Evolutionary conservation across 2,113 vertebrate species (phyloP), one percentile per base, ranked within the genome.

Genomic region (Castor canadensis): DNA sequence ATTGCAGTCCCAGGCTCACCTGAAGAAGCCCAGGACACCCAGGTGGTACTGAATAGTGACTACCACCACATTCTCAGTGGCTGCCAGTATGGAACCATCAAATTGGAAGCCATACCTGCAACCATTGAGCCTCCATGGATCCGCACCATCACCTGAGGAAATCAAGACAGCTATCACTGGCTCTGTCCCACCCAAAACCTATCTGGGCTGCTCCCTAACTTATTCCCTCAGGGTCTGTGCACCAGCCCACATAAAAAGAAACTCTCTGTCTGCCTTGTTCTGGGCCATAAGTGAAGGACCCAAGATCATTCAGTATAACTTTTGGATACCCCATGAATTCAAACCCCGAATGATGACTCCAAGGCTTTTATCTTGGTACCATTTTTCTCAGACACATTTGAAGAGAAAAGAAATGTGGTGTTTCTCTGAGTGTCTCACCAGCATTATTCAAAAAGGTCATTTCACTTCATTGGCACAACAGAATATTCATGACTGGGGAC

Each of bases 11-110:
- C 2, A 12, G 15, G n/a, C 92, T 97, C 32, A 98, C 97, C 96
- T 96, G 76, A 97, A 97, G 95, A 96, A 98, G 26, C 97, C 97
- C n/a, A n/a, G n/a, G n/a, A n/a, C n/a, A n/a, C n/a, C n/a, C n/a
- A n/a, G n/a, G n/a, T n/a, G n/a, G n/a, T n/a, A n/a, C n/a, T n/a
- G n/a, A n/a, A n/a, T n/a, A n/a, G n/a, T n/a, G n/a, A n/a, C n/a
- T n/a, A n/a, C 95, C 5, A 97, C 80, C 43, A 97, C 79, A 0
- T 80, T 13, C 15, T 93, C 84, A 43, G 4, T 20, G 32, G 84
- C 75, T 54, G 66, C 43, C 54, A 87, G 15, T 1, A 1, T 52
- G 52, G 92, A 87, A 4, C 54, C 64, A 62, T 93, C 66, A 43
- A 4, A 3, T 0, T 28, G 17, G 92, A 97, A 32, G 97, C 96